phyloP scores from a whole-genome alignment of 2,113 vertebrate species.

The Perca flavescens region DNA sequence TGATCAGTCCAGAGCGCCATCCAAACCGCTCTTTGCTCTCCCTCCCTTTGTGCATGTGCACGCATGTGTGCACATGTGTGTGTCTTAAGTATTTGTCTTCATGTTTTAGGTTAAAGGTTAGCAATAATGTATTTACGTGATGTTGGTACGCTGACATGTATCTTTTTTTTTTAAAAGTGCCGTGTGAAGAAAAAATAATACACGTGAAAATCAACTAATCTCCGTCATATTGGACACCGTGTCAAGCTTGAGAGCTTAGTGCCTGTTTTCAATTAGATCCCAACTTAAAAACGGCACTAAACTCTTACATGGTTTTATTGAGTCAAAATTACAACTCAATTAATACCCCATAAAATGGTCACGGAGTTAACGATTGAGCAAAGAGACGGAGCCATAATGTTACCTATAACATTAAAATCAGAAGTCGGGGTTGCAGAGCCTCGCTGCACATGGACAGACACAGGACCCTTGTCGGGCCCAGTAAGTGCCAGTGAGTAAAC shows the following conservation, averaged over 20 bases:
- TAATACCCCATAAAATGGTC: constrained; percentile 84
- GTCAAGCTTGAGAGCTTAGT: constrained; percentile 41
- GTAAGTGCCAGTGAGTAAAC: constrained; percentile 82
- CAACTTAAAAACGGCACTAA: constrained; percentile 79
- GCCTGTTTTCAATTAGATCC: constrained; percentile 83
- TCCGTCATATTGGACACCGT: constrained; percentile 36
- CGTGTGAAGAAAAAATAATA: constrained; percentile 5
- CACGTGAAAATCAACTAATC: constrained; percentile 23
- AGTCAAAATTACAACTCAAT: constrained; percentile 85
- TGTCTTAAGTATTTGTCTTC: constrained; percentile 39
- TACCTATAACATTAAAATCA: constrained; percentile 80
- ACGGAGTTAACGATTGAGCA: constrained; percentile 82
- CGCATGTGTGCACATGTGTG: constrained; percentile 23
- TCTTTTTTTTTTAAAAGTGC: constrained; percentile 9
- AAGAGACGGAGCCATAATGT: constrained; percentile 79
- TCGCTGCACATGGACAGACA: constrained; percentile 70
- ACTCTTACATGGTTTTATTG: constrained; percentile 80
- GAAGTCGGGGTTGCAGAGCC: constrained; percentile 69
- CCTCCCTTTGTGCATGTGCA: constrained; percentile 40
- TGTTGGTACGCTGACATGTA: background rate
- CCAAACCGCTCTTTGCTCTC: constrained; percentile 58
- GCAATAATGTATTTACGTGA: background rate
- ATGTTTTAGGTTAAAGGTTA: constrained; percentile 29
- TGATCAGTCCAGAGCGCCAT: constrained; percentile 76
- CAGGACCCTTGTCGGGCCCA: constrained; percentile 68